Evolutionary conservation across 2,113 vertebrate genomes (phyloP), one percentile per base, ranked within the genome.

Genomic region (Pelvicachromis taeniatus): DNA sequence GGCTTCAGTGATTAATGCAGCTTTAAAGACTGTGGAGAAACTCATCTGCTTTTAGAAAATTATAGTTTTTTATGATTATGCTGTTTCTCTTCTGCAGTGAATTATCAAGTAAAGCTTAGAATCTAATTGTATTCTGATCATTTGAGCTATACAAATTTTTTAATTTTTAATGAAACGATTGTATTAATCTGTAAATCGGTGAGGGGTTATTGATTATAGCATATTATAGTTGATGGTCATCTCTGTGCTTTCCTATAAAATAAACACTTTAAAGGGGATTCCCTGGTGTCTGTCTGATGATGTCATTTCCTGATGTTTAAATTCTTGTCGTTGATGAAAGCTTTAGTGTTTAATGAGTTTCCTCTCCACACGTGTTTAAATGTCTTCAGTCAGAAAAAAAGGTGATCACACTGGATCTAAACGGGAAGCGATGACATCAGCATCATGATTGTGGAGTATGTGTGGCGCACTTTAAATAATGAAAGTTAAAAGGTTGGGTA

Each of bases 341-440:
- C 40, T 29, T 73, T 48, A 29, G 40, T 29, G 65, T 73, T 73
- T 73, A 26, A 73, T 17, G 40, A 73, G 14, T 73, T 73, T 45
- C 38, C n/a, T 45, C 2, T 2, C 45, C 40, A 26, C 3, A 26
- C 13, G 13, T 26, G 65, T 45, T 70, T 48, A 29, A 17, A 70
- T 17, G 40, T 70, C 40, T 17, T 48, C 40, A 70, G 40, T 70
- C 40, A 29, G 65, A 1, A 70, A 48, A 35, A 26, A 48, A 73
- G 14, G 23, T 48, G 0, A 73, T 26, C 9, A 0, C 23, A 2
- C 14, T 11, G 2, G 26, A 17, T 70, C 10, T 29, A 42, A 73
- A 48, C 42, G 48, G 68, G 42, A 73, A 48, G 42, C 48, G 59
- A 12, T 63, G 59, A 35, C 59, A 73, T 73, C 2, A 0, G 40